A percentile compares a stretch with the other conserved stretches of the same genome.
Evolutionary conservation across 1,140 invertebrate species (phyloP).

Genomic region (Drosophila ambigua): DNA sequence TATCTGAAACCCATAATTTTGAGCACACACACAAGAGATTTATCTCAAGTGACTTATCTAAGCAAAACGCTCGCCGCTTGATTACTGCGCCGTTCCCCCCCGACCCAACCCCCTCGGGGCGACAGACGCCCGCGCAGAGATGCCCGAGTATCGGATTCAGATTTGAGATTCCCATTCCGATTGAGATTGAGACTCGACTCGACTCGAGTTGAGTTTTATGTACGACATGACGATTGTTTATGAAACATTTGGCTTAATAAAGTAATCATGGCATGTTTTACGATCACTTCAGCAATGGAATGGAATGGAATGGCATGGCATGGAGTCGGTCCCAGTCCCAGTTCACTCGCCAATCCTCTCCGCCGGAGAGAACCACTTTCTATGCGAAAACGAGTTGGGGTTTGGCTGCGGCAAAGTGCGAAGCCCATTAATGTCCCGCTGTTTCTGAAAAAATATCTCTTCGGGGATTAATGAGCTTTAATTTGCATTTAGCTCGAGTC

Average conservation of each 20-base stretch:
- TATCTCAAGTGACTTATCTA: conserved; percentile 75
- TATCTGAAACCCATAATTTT: conserved; percentile 75
- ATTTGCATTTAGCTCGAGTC: conserved; percentile 74
- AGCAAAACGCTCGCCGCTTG: conserved; percentile 68
- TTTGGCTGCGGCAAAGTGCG: conserved; percentile 60
- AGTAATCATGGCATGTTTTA: conserved; percentile 81
- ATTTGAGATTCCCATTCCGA: background rate
- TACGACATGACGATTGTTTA: conserved; percentile 78
- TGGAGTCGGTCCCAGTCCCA: background rate
- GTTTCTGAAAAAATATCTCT: conserved; percentile 61
- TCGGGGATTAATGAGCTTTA: conserved; percentile 76
- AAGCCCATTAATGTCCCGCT: conserved; percentile 74
- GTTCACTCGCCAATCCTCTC: no score
- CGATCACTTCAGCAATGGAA: conserved; percentile 52
- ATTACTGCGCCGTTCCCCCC: conserved; percentile 38
- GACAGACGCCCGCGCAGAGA: conserved; percentile 55
- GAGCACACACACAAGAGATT: conserved; percentile 52
- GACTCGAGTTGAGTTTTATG: conserved; percentile 63
- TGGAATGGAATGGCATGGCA: no score
- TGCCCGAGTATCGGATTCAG: conserved; percentile 64
- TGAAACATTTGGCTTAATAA: conserved; percentile 81
- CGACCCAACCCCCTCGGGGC: conserved; percentile 21
- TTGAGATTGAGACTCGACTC: conserved; percentile 15
- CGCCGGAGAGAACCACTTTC: conserved; percentile 50
- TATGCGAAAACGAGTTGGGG: conserved; percentile 69